Evolutionary conservation across 2,888 invertebrate species (phyloP).

Genomic region (Bimastos eiseni): DNA sequence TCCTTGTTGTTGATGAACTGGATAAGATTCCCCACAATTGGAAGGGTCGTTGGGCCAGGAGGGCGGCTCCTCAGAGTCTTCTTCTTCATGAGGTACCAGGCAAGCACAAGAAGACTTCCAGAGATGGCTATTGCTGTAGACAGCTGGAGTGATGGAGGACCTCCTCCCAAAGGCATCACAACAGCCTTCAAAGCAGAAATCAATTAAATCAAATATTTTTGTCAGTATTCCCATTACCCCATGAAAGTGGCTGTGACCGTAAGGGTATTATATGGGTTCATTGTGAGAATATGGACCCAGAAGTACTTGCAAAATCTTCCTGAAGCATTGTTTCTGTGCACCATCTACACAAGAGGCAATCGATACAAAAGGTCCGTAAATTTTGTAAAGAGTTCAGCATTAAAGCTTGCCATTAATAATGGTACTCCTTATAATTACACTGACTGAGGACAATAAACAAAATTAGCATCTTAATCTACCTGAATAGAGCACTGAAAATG

Average conservation of each 20-base stretch:
- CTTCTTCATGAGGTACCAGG: neutral
- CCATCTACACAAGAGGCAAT: neutral
- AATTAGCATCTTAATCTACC: neutral
- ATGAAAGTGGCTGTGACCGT: no score
- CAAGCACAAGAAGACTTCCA: neutral
- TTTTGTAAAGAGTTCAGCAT: neutral
- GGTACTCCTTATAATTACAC: neutral
- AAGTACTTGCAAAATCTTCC: neutral
- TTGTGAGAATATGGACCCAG: no score
- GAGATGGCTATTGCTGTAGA: neutral
- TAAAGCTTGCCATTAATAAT: neutral
- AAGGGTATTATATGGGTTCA: no score
- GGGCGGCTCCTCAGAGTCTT: neutral
- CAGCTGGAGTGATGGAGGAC: slow-evolving; percentile 7
- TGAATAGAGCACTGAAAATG: neutral
- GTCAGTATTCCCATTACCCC: neutral
- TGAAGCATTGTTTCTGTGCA: neutral
- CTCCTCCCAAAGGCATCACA: slow-evolving; percentile 3
- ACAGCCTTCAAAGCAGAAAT: slow-evolving; percentile 13
- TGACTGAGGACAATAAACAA: neutral
- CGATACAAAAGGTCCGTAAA: neutral
- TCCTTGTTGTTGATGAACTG: slow-evolving; percentile 23
- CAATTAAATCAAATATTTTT: neutral
- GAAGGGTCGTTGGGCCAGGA: slow-evolving; percentile 8
- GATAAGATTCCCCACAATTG: neutral